Conservation (phyloP, 2,113 vertebrate genomes). For the Oryzias javanicus region DNA sequence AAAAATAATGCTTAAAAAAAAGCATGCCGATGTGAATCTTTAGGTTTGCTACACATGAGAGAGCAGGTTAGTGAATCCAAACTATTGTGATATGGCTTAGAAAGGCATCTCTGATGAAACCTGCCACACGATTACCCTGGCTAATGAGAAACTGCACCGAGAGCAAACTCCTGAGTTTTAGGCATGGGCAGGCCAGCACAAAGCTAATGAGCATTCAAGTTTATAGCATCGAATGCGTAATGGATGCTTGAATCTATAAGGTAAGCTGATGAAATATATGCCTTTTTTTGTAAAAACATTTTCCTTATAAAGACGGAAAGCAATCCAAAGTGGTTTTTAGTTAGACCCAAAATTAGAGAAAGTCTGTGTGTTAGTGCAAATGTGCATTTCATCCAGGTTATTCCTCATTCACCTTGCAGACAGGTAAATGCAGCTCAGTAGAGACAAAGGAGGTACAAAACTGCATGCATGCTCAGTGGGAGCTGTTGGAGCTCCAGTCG, state of each 20-base stretch:
- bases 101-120: constrained; percentile 21
- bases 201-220: background rate
- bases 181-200: background rate
- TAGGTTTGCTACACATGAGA: background rate
- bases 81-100: constrained; percentile 51
- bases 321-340: background rate
- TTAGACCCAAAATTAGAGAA: constrained; percentile 8
- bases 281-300: no score
- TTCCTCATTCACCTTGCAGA: constrained; percentile 5
- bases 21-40: background rate
- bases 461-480: constrained; percentile 54
- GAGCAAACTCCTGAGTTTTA: constrained; percentile 54
- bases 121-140: background rate
- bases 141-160: background rate
- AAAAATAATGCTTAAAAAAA: background rate
- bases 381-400: constrained; percentile 5
- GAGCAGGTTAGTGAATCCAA: background rate
- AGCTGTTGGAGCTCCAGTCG: constrained; percentile 78
- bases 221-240: background rate
- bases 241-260: constrained; percentile 4
- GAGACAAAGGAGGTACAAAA: constrained; percentile 11
- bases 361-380: constrained; percentile 28
- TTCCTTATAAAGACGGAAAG: no score
- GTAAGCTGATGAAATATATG: constrained; percentile 3
- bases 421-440: constrained; percentile 2